Base-by-base conservation (phyloP, 2,888 invertebrate species). In the Trissonchulus latispiculum region DNA sequence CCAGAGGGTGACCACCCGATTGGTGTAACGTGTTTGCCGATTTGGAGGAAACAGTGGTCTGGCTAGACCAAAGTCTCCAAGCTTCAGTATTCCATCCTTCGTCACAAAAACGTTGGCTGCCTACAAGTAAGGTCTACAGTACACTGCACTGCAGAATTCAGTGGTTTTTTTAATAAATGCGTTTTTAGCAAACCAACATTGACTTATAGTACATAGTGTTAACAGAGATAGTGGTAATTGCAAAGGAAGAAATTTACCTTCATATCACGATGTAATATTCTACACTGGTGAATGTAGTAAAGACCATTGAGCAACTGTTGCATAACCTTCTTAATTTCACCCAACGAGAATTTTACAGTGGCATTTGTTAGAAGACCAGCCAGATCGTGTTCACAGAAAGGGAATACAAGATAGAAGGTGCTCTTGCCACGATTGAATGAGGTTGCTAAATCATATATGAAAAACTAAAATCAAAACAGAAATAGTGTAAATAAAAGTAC, bases 321-420 rank as follows among this genome's bases (percentile, higher is more conserved):
- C 88, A 92, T 90, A n/a, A n/a, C 93, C 85, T 93, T 94, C 82
- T 99, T 99, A 36, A 96, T 95, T 86, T 97, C 96, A 0, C 94
- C 95, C 78, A 96, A 88, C 80, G 90, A 92, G 83, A 99, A 96
- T 86, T 95, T 95, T 0, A 99, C 95, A 83, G 93, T 92, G 28
- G 90, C 90, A 83, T 97, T 97, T 0, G 93, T 95, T 8, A 99
- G 84, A 61, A 99, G 86, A 0, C 97, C 99, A 2, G 97, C 97
- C 77, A 99, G 87, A 85, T 99, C 99, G 81, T 99, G 97, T 82
- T 99, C 97, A 83, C 95, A 96, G 82, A 97, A 99, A 80, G 99
- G 96, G 84, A 99, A 99, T 1, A 99, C 93, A 75, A 99, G 86
- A 83, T 94, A 99, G 83, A 95, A 95, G 0, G 93, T 93, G 2